Conservation (phyloP, 2,797 vertebrate genomes). For the Taenioides sp. region DNA sequence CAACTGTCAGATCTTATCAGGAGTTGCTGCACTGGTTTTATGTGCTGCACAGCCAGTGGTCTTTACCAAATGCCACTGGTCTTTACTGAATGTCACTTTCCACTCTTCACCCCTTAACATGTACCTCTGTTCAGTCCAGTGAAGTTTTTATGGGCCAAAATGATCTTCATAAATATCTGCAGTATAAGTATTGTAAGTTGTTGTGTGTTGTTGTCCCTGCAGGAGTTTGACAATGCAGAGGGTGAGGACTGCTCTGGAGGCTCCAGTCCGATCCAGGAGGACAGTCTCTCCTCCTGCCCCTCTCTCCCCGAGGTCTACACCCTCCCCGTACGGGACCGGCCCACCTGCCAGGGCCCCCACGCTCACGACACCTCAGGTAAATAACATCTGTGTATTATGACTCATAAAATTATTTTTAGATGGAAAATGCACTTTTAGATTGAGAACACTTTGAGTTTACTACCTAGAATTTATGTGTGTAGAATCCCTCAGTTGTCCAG, state of each 20-base stretch:
- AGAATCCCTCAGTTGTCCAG: no score
- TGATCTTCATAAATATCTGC: not conserved
- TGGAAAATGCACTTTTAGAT: not conserved
- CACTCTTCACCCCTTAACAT: no score
- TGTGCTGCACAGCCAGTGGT: no score
- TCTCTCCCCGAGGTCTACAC: slow-evolving; percentile 93
- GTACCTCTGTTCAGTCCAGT: not conserved
- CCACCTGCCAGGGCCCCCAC: slow-evolving; percentile 67
- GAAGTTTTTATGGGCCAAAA: not conserved
- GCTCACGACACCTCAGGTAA: slow-evolving; percentile 82
- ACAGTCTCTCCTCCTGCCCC: slow-evolving; percentile 91
- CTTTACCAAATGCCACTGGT: no score
- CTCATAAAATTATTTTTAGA: not conserved
- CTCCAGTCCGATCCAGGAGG: slow-evolving; percentile 90
- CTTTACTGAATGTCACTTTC: no score
- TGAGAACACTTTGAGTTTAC: not conserved
- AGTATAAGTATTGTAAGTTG: not conserved
- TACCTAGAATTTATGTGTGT: no score
- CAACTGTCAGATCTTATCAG: no score
- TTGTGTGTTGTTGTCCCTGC: slow-evolving; percentile 6
- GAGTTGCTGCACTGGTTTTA: no score
- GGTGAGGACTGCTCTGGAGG: slow-evolving; percentile 90
- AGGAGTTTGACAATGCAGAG: slow-evolving; percentile 93
- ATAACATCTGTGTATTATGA: not conserved
- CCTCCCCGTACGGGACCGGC: slow-evolving; percentile 82